phyloP scores from a whole-genome alignment of 2,888 invertebrate species.

The Ischnus inquisitorius region DNA sequence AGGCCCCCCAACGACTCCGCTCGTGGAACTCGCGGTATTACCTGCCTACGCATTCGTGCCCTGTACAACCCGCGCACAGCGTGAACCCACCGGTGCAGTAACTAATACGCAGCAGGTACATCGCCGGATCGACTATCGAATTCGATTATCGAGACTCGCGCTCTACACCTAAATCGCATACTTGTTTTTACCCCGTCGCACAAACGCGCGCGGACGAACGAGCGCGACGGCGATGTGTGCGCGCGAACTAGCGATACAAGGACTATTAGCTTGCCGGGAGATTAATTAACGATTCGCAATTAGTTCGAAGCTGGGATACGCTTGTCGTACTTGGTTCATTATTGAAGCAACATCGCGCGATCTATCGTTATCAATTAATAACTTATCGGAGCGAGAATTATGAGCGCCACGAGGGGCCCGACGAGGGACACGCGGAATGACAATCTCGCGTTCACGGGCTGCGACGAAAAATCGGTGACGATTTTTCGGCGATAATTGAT shows the following conservation, averaged over 20 bases:
- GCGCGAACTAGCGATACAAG: neutral
- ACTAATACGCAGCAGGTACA: constrained; percentile 22
- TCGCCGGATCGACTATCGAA: constrained; percentile 53
- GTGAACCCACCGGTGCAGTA: neutral
- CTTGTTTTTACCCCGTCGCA: constrained; percentile 32
- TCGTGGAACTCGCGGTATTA: constrained; percentile 36
- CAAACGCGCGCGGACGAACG: neutral
- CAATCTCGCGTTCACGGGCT: too few species aligned
- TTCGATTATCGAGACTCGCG: constrained; percentile 58
- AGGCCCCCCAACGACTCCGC: constrained; percentile 13
- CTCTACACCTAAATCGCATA: constrained; percentile 54
- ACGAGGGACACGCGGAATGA: neutral
- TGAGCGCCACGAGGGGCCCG: too few species aligned
- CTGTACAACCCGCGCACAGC: constrained; percentile 8
- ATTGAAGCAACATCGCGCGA: constrained; percentile 34
- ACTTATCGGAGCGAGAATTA: neutral
- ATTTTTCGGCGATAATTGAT: neutral
- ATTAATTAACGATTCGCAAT: constrained; percentile 67
- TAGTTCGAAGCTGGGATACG: constrained; percentile 41
- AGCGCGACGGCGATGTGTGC: neutral
- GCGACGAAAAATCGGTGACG: too few species aligned
- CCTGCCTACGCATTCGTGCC: constrained; percentile 60
- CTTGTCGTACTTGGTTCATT: constrained; percentile 49
- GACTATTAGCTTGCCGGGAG: constrained; percentile 4
- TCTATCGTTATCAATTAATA: constrained; percentile 44